A percentile compares a stretch with the other conserved stretches of the same genome.
Evolutionary conservation across 37 sponge, comb jelly and placozoan genomes (phyloP).

Genomic region (Aplysina aerophoba): DNA sequence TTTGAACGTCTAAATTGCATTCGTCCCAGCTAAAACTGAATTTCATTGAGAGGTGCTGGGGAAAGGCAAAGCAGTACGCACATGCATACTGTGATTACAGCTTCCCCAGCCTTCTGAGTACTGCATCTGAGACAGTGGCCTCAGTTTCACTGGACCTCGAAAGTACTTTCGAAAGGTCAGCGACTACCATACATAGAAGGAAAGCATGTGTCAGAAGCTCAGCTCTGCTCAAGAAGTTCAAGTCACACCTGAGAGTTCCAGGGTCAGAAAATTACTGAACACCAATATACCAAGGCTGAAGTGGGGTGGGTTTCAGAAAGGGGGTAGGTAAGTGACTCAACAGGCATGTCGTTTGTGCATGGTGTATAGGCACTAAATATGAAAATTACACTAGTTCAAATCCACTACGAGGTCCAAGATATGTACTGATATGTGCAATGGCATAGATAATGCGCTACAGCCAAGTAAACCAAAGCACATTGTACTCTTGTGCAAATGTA

Average conservation of each 20-base stretch:
- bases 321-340: too few relatives aligned
- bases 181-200: conserved; percentile 38
- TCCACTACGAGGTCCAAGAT: too few relatives aligned
- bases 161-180: conserved; percentile 41
- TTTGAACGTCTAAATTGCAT: neutral
- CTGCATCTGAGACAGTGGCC: conserved; percentile 10
- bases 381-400: too few relatives aligned
- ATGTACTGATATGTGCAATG: too few relatives aligned
- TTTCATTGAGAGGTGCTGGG: conserved; percentile 42
- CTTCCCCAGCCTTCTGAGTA: conserved; percentile 12
- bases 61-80: conserved; percentile 25
- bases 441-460: too few relatives aligned
- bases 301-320: too few relatives aligned
- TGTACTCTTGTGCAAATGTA: too few relatives aligned
- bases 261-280: conserved; percentile 9
- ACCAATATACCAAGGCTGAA: too few relatives aligned
- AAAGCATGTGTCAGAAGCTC: neutral
- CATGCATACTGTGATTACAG: conserved; percentile 43
- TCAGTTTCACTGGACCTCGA: conserved; percentile 6
- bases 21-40: conserved; percentile 39
- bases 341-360: too few relatives aligned
- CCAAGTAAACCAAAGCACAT: too few relatives aligned
- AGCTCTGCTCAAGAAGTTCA: neutral
- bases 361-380: too few relatives aligned
- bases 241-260: conserved; percentile 15